These are phyloP conservation scores for Drosophila subobscura DNA, from an alignment of 1,140 invertebrate species.

Conservation along the genomic window DNA sequence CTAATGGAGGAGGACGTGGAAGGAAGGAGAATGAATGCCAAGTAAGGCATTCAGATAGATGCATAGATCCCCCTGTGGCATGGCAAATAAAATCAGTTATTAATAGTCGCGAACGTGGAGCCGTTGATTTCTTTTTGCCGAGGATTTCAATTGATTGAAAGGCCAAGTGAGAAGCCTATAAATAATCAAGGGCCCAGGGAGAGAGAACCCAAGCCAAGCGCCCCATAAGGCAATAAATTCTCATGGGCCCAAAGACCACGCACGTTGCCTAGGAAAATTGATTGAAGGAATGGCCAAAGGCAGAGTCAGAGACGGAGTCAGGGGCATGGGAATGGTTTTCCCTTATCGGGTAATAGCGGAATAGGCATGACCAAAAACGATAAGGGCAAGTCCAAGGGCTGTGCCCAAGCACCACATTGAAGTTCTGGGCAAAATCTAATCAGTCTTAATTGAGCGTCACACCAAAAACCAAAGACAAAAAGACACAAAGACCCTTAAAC, in stretches of 20 bases:
- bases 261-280: slow-evolving; percentile 28
- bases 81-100: slow-evolving; percentile 71
- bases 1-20: slow-evolving; percentile 19
- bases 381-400: slow-evolving; percentile 54
- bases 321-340: slow-evolving; percentile 1
- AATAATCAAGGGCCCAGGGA: slow-evolving; percentile 26
- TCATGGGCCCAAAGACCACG: slow-evolving; percentile 35
- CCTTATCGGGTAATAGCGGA: slow-evolving; percentile 47
- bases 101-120: slow-evolving; percentile 50
- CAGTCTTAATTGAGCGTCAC: slow-evolving; percentile 58
- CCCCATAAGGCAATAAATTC: slow-evolving; percentile 40
- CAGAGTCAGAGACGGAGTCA: neutral
- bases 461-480: slow-evolving; percentile 23
- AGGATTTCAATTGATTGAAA: slow-evolving; percentile 72
- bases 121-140: slow-evolving; percentile 52
- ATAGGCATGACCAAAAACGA: slow-evolving; percentile 38
- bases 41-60: neutral
- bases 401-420: slow-evolving; percentile 4
- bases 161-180: slow-evolving; percentile 53
- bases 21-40: slow-evolving; percentile 1
- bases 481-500: slow-evolving; percentile 6
- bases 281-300: too few relatives aligned
- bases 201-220: too few relatives aligned
- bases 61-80: neutral
- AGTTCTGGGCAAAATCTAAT: slow-evolving; percentile 62